phyloP scores from a whole-genome alignment of 2,113 vertebrate species.

The Garra rufa region DNA sequence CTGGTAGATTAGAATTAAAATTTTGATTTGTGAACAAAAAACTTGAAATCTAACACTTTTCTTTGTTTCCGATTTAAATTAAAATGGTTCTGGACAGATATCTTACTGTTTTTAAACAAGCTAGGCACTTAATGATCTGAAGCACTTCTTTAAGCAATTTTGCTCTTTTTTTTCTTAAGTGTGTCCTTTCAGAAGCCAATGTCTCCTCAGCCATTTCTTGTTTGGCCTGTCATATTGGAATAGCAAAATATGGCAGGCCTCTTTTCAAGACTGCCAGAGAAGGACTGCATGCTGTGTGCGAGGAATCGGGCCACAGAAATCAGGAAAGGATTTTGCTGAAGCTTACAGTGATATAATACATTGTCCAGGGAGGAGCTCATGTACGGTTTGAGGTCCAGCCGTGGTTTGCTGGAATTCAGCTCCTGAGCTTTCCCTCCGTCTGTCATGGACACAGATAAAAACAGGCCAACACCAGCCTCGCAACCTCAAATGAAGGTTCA shows the following conservation, averaged over 20 bases:
- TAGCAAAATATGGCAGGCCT: neutral
- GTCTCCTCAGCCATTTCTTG: neutral
- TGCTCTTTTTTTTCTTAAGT: neutral
- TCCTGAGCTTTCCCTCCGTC: slow-evolving; percentile 29
- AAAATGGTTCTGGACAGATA: neutral
- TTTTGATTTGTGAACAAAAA: neutral
- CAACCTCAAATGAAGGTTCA: neutral
- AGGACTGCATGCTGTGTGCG: slow-evolving; percentile 42
- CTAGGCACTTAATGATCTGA: neutral
- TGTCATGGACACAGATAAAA: slow-evolving; percentile 20
- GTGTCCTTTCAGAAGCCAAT: neutral
- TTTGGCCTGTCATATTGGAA: neutral
- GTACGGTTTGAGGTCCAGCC: slow-evolving; percentile 56
- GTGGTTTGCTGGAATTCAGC: slow-evolving; percentile 52
- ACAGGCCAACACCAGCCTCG: slow-evolving; percentile 28
- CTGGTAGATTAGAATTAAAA: neutral
- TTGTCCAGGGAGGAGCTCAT: slow-evolving; percentile 62
- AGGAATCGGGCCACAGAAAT: slow-evolving; percentile 59
- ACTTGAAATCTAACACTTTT: neutral
- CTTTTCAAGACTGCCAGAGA: slow-evolving; percentile 22
- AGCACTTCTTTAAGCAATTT: neutral
- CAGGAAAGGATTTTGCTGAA: slow-evolving; percentile 50
- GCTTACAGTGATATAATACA: slow-evolving; percentile 57
- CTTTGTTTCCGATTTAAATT: neutral
- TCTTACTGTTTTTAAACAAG: neutral